phyloP scores from a whole-genome alignment of 2,888 invertebrate species.

The Tipula unca region DNA sequence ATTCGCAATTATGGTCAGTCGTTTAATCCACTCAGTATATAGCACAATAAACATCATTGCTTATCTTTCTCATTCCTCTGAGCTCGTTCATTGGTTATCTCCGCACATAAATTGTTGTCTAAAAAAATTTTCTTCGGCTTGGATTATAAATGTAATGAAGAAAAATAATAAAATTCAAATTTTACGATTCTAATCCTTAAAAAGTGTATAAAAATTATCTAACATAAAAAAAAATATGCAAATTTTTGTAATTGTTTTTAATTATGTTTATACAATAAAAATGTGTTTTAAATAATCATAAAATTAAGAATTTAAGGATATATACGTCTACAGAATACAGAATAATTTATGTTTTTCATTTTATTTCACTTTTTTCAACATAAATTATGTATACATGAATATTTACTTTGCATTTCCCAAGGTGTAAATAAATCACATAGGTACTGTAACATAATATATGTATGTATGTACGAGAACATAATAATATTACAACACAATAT shows the following conservation, averaged over 20 bases:
- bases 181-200: neutral
- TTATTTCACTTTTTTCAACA: neutral
- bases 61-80: neutral
- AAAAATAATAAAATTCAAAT: neutral
- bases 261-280: neutral
- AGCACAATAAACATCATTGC: neutral
- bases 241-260: neutral
- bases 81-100: neutral
- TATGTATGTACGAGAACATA: neutral
- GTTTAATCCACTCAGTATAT: neutral
- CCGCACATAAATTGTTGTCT: neutral
- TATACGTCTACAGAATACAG: neutral
- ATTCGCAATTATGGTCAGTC: neutral
- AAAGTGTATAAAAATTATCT: neutral
- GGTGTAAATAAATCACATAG: neutral
- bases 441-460: neutral
- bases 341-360: neutral
- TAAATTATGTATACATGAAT: slow-evolving; percentile 1
- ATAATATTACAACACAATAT: neutral
- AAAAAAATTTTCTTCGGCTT: neutral
- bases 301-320: neutral
- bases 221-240: slow-evolving; percentile 1
- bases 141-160: neutral
- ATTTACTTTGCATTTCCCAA: neutral
- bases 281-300: neutral